These are phyloP conservation scores for Siphlonurus alternatus DNA, from an alignment of 2,888 invertebrate species.

Conservation along the genomic window DNA sequence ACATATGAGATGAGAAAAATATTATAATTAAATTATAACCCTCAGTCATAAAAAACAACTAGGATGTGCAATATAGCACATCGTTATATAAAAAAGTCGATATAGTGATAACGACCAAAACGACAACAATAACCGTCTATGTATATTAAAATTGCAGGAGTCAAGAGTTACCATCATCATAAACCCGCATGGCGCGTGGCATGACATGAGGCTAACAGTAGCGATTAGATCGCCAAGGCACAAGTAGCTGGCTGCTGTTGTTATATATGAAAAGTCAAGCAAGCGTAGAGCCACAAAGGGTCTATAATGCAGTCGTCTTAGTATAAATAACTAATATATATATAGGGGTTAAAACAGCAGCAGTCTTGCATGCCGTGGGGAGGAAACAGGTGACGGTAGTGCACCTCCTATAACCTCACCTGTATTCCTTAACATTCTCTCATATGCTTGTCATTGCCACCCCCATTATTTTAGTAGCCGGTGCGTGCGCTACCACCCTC, in stretches of 20 bases:
- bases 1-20: not conserved
- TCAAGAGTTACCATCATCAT: not conserved
- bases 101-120: not conserved
- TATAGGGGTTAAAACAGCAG: too few relatives aligned
- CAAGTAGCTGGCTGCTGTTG: too few relatives aligned
- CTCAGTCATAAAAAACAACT: not conserved
- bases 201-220: not conserved
- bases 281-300: not conserved
- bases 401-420: not conserved
- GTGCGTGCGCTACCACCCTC: not conserved
- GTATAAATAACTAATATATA: not conserved
- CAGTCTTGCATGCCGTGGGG: not conserved
- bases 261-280: not conserved
- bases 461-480: not conserved
- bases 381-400: not conserved
- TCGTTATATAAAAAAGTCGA: not conserved
- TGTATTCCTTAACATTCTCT: not conserved
- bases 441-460: not conserved
- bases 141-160: not conserved
- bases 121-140: not conserved
- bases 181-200: not conserved
- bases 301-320: not conserved
- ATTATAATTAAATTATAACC: too few relatives aligned
- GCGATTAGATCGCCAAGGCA: not conserved
- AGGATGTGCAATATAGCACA: not conserved